A percentile compares a stretch with the other conserved stretches of the same genome.
Conservation (phyloP, 2,113 vertebrate species). For the Climacteris rufus region DNA sequence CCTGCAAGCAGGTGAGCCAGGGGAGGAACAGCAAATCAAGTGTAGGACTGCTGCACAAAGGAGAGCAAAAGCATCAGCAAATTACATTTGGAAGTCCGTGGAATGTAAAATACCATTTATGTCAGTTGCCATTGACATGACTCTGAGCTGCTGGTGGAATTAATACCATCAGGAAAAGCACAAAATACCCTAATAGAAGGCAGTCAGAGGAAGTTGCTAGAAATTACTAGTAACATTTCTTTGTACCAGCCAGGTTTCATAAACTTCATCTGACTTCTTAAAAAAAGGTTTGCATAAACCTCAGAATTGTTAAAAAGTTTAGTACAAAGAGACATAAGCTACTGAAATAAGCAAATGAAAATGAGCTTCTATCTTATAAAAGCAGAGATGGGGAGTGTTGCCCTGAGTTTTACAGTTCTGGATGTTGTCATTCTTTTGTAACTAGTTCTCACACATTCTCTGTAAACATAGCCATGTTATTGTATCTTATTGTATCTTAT, state of each 20-base stretch:
- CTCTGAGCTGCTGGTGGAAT: neutral
- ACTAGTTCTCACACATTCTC: too few relatives aligned
- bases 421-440: too few relatives aligned
- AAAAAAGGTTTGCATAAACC: neutral
- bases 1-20: neutral
- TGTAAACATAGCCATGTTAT: too few relatives aligned
- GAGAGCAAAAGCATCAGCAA: neutral
- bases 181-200: neutral
- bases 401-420: too few relatives aligned
- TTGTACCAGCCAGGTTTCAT: neutral
- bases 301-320: neutral
- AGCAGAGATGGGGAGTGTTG: neutral
- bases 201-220: neutral
- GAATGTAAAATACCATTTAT: neutral
- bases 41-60: neutral
- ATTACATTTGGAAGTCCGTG: neutral
- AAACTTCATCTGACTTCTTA: neutral
- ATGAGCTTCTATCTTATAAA: neutral
- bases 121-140: neutral
- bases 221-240: neutral
- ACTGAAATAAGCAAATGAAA: neutral
- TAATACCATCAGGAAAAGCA: neutral
- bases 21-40: neutral
- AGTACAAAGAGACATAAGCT: neutral
- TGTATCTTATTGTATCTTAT: too few relatives aligned